Evolutionary conservation across 2,888 invertebrate genomes (phyloP), one percentile per base, ranked within the genome.

Genomic region (Synergus gifuensis): DNA sequence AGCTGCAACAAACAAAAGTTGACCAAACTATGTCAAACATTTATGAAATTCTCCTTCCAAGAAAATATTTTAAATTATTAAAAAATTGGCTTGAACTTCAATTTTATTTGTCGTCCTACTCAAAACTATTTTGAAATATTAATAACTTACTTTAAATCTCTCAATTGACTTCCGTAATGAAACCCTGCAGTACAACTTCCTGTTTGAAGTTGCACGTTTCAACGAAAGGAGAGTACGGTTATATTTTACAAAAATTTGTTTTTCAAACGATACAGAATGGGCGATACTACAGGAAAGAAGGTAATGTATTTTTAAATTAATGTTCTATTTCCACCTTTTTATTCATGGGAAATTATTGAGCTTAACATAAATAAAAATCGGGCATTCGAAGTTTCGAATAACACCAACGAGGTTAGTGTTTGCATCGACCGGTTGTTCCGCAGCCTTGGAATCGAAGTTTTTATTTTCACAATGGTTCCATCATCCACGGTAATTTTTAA

Each of bases 161-260:
- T 54, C 73, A 73, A 36, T 49, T 73, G 73, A 54, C 36, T 16
- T 36, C n/a, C 14, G 14, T n/a, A 36, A n/a, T 73, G 54, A n/a
- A 73, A 66, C 16, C 66, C 11, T 66, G 12, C 54, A n/a, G 4
- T 46, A 22, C 69, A 46, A 54, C 36, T 73, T 73, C 73, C 73
- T 73, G 73, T 73, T 73, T 73, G 36, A 73, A 54, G 73, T 73
- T 73, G 49, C 73, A 73, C 73, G 73, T 73, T 73, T 73, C 36
- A 49, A 49, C 28, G 46, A 49, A 36, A 73, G 73, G n/a, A 60
- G 22, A 18, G 46, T 46, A 12, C 9, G 18, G 36, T 73, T 73
- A 36, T 54, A 73, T 73, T 54, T 73, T 40, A 54, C 28, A 7
- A 49, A 73, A 49, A 28, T 54, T 36, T 40, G 54, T 73, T 54